Conservation (phyloP, 2,888 invertebrate genomes). For the Oxycera nigricornis region DNA sequence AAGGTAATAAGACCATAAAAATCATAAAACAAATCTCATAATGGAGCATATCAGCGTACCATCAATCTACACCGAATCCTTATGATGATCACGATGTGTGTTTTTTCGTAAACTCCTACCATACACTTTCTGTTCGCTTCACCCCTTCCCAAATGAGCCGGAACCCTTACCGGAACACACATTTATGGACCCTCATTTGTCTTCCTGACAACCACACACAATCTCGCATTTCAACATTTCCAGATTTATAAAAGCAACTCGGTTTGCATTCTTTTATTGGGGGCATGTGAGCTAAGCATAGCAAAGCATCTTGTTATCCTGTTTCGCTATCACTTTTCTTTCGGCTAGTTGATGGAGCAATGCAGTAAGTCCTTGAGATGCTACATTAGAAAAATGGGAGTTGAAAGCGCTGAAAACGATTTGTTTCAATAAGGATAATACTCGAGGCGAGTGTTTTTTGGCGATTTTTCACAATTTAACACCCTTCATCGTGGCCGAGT, state of each 20-base stretch:
- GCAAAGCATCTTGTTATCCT: background rate
- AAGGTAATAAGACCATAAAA: slow-evolving; percentile 40
- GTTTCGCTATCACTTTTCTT: background rate
- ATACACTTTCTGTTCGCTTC: slow-evolving; percentile 1
- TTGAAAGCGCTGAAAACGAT: slow-evolving; percentile 9
- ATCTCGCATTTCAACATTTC: slow-evolving; percentile 17
- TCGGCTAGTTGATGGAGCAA: background rate
- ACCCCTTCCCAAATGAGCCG: slow-evolving; percentile 4
- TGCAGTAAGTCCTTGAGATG: background rate
- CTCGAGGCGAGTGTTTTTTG: background rate
- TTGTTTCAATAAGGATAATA: slow-evolving; percentile 34
- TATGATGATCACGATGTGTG: slow-evolving; percentile 40
- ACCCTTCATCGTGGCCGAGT: slow-evolving; percentile 28
- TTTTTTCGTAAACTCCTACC: background rate
- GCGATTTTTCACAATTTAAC: slow-evolving; percentile 36
- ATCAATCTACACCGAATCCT: slow-evolving; percentile 46
- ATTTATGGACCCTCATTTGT: slow-evolving; percentile 43
- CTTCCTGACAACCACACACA: slow-evolving; percentile 42
- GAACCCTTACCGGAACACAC: slow-evolving; percentile 39
- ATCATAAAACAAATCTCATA: slow-evolving; percentile 33
- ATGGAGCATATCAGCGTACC: slow-evolving; percentile 38
- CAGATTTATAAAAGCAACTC: slow-evolving; percentile 20
- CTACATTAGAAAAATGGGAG: background rate
- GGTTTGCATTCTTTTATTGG: slow-evolving; percentile 14
- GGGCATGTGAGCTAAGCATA: background rate